These are phyloP conservation scores for Microplitis manilae DNA, from an alignment of 2,888 invertebrate genomes.

Conservation along the genomic window DNA sequence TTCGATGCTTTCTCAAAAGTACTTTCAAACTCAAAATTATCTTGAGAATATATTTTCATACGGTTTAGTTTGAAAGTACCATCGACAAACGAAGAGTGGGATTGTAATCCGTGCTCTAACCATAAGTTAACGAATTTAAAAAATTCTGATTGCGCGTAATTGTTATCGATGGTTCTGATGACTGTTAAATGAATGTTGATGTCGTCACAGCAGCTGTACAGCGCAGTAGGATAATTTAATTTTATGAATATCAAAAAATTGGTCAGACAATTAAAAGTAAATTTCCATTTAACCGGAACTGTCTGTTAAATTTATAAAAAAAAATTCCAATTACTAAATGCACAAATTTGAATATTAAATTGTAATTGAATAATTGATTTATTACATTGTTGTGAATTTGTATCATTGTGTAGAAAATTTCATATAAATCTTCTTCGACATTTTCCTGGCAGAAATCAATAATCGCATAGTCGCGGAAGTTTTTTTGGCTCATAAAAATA, in stretches of 20 bases:
- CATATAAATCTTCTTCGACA: background rate
- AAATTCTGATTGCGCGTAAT: conserved; percentile 41
- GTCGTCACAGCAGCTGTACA: conserved; percentile 48
- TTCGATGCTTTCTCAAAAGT: conserved; percentile 7
- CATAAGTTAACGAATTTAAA: conserved; percentile 49
- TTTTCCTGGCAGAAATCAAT: background rate
- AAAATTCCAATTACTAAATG: background rate
- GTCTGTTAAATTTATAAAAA: background rate
- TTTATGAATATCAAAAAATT: conserved; percentile 47
- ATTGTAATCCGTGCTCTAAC: conserved; percentile 36
- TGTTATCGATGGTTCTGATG: conserved; percentile 19
- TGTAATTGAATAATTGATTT: background rate
- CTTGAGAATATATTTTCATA: background rate
- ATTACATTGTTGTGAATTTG: background rate
- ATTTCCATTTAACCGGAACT: conserved; percentile 25
- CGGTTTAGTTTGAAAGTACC: conserved; percentile 1
- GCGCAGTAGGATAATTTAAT: conserved; percentile 11
- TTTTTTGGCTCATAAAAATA: background rate
- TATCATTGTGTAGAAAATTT: background rate
- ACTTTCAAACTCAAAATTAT: background rate
- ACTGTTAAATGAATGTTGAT: conserved; percentile 48
- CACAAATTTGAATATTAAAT: background rate
- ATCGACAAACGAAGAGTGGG: background rate
- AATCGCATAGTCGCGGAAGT: background rate
- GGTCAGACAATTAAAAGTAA: conserved; percentile 46